Evolutionary conservation across 2,797 vertebrate species (phyloP).

Genomic region (Pipistrellus kuhlii): DNA sequence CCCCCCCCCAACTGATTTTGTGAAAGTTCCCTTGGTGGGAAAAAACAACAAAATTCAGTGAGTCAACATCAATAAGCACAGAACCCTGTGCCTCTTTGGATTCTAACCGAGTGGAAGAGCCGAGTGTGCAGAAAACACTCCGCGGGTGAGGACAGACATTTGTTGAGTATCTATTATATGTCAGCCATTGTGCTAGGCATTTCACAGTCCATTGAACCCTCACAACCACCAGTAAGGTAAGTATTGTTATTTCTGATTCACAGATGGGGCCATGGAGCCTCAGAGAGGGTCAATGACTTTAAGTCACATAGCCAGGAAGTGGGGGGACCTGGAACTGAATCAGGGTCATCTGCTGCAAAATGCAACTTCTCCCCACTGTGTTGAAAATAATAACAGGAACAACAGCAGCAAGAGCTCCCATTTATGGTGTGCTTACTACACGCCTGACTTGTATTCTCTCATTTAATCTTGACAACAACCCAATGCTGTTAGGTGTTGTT

Average conservation of each 20-base stretch:
- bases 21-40: neutral
- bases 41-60: neutral
- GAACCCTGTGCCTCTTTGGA: slow-evolving; percentile 29
- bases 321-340: neutral
- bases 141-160: slow-evolving; percentile 74
- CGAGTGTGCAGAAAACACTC: slow-evolving; percentile 62
- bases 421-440: fast-evolving
- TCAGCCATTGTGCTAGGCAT: slow-evolving; percentile 62
- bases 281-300: slow-evolving; percentile 59
- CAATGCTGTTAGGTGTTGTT: neutral
- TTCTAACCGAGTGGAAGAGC: slow-evolving; percentile 57
- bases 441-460: neutral
- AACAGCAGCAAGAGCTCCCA: neutral
- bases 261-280: slow-evolving; percentile 40
- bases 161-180: slow-evolving; percentile 68
- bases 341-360: slow-evolving; percentile 42
- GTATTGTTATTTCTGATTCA: slow-evolving; percentile 62
- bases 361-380: neutral
- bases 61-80: neutral
- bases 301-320: slow-evolving; percentile 48
- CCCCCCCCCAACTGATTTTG: neutral
- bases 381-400: neutral
- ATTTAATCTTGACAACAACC: neutral
- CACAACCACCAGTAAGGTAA: slow-evolving; percentile 44
- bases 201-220: slow-evolving; percentile 76